Evolutionary conservation across 1,140 invertebrate genomes (phyloP), one percentile per base, ranked within the genome.

Genomic region (Melitaea cinxia): DNA sequence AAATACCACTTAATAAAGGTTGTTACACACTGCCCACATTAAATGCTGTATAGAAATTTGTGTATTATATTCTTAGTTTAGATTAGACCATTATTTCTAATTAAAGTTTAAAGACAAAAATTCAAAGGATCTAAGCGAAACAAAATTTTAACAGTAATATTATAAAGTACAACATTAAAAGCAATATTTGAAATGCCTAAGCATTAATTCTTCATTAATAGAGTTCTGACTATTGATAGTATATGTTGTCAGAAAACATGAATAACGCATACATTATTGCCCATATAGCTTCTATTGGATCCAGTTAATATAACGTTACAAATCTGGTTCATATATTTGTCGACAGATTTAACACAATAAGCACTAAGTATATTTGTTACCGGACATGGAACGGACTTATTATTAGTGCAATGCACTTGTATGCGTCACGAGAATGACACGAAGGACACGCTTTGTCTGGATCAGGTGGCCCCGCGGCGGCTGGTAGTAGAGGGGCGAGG

Each of bases 371-470:
- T 66, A 73, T 72, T 70, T 77, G 76, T 81, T 84, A 80, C 83
- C 83, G 85, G 85, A 85, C 73, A 74, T 84, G 73, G 67, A 80
- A 87, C 80, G 73, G 77, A 77, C 73, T 83, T 83, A 77, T 83
- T 83, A 82, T 77, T 88, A 81, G 83, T 88, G 83, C 83, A 86
- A 85, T 88, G 85, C 83, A 86, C 85, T 86, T 84, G 79, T 77
- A 81, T 85, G 83, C 85, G 85, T 88, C 85, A 88, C 76, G 57
- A 74, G 69, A 73, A 65, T 73, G 77, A 76, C 65, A 77, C 68
- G 83, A 86, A 85, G 84, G 86, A 85, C 83, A 85, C 73, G 84
- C 84, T 87, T 87, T 89, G 86, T 87, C 86, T 89, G 84, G 84
- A 87, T 83, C 86, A 84, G 83, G 84, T 85, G 86, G 76, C 71